Evolutionary conservation across 1,140 invertebrate species (phyloP), one percentile per base, ranked within the genome.

Genomic region (Drosophila micromelanica): DNA sequence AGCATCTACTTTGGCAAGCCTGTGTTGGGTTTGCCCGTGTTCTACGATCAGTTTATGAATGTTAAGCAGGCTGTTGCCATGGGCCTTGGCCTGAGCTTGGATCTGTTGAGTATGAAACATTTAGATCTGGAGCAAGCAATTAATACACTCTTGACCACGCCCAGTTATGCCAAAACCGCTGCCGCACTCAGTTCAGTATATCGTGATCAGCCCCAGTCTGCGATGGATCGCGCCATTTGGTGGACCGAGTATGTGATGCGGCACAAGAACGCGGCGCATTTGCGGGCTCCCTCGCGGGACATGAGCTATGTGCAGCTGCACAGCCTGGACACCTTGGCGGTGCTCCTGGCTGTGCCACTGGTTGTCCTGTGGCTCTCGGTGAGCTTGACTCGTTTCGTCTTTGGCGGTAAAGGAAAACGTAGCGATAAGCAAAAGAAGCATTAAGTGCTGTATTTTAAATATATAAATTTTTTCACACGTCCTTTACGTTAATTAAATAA

Each of bases 1-100:
- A 94, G 95, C 5, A 85, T 96, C 0, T 94, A 94, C 91, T 94
- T 95, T 75, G 94, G 94, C 65, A 94, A 95, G n/a, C 96, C 96
- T 1, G 93, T 96, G 5, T 91, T 96, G 32, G 95, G 94, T 2
- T 92, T 96, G 62, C 96, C 96, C 6, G 91, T 96, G 13, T 93
- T 95, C 56, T 93, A 92, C 17, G 95, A 96, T 78, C 95, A 96
- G 77, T 90, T 86, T 13, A 92, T 93, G 54, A 95, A 95, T 70
- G 86, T 94, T 12, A 76, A 92, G 13, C 92, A 92, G 27, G 92
- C 92, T 2, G 73, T 92, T 15, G 73, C 90, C 13, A 81, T 85
- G 8, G 94, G 93, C 0, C 93, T 92, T 23, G 94, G 93, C 9
- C 76, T 93, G 51, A 85, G 63, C 0, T 27, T 94, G 9, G 77